Evolutionary conservation across 2,888 invertebrate species (phyloP).

Genomic region (Epinotia nisella): DNA sequence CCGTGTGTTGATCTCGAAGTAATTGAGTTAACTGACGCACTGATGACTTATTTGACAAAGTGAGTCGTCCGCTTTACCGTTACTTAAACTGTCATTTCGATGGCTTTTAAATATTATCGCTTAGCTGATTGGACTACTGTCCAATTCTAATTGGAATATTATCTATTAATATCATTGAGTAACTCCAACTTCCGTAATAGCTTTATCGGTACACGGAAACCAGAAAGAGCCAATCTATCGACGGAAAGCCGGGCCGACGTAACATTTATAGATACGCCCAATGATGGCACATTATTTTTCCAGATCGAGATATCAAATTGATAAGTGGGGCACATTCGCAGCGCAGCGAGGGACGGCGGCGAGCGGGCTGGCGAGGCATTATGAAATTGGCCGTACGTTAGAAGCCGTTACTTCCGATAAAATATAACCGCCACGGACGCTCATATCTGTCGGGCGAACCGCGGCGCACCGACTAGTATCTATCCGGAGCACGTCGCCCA

Average conservation of each 20-base stretch:
- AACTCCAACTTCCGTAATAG: constrained; percentile 25
- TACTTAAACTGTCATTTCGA: constrained; percentile 53
- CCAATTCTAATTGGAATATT: constrained; percentile 30
- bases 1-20: constrained; percentile 82
- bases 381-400: constrained; percentile 85
- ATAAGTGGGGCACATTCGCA: constrained; percentile 81
- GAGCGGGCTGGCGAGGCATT: constrained; percentile 76
- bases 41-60: constrained; percentile 84
- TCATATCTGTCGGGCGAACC: constrained; percentile 80
- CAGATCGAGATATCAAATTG: constrained; percentile 83
- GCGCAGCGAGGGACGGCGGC: constrained; percentile 55
- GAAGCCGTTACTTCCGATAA: constrained; percentile 83
- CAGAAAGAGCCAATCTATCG: constrained; percentile 21
- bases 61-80: constrained; percentile 74
- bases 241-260: constrained; percentile 38
- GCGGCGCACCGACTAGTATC: constrained; percentile 42
- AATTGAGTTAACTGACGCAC: constrained; percentile 83
- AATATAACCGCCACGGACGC: constrained; percentile 80
- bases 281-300: constrained; percentile 76
- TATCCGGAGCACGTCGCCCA: constrained; percentile 42
- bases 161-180: constrained; percentile 26
- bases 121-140: constrained; percentile 33
- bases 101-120: constrained; percentile 44
- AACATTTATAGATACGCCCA: constrained; percentile 61
- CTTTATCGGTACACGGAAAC: constrained; percentile 30